Evolutionary conservation across 2,888 invertebrate species (phyloP).

Genomic region (Siphlonurus alternatus): DNA sequence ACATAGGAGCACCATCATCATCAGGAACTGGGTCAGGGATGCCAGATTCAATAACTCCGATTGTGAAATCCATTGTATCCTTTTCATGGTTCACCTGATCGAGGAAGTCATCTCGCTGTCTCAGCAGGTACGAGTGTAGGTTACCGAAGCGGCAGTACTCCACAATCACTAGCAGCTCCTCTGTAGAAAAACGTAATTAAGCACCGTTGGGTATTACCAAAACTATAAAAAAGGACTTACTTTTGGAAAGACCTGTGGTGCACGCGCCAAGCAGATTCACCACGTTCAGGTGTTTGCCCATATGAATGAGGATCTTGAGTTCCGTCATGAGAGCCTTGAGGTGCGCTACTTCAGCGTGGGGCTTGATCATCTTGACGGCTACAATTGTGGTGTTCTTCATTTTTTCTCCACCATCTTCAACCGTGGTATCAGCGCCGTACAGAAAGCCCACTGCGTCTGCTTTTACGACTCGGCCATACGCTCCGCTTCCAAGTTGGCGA

Average conservation of each 20-base stretch:
- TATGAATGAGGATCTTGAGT: conserved; percentile 33
- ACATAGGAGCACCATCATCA: too few species aligned
- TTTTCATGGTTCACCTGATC: not conserved
- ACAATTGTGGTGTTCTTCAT: conserved; percentile 22
- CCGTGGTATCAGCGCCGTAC: not conserved
- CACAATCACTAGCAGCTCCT: not conserved
- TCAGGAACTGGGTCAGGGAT: too few species aligned
- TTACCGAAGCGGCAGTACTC: conserved; percentile 8
- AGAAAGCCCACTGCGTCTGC: conserved; percentile 24
- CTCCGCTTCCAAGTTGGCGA: conserved; percentile 30
- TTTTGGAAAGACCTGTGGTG: conserved; percentile 29
- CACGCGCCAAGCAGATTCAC: conserved; percentile 35
- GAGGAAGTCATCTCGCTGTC: conserved; percentile 6
- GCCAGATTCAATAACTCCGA: too few species aligned
- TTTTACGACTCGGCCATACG: conserved; percentile 33
- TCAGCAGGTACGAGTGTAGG: conserved; percentile 6
- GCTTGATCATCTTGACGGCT: conserved; percentile 35
- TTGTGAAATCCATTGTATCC: not conserved
- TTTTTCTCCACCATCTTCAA: conserved; percentile 23
- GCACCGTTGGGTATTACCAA: not conserved
- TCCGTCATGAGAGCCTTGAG: conserved; percentile 32
- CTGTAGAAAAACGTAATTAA: not conserved
- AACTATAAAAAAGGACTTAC: conserved; percentile 16
- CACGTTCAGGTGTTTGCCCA: conserved; percentile 34
- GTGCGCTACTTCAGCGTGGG: conserved; percentile 29